Evolutionary conservation across 2,888 invertebrate genomes (phyloP).

Genomic region (Scelioninae gen. 1): DNA sequence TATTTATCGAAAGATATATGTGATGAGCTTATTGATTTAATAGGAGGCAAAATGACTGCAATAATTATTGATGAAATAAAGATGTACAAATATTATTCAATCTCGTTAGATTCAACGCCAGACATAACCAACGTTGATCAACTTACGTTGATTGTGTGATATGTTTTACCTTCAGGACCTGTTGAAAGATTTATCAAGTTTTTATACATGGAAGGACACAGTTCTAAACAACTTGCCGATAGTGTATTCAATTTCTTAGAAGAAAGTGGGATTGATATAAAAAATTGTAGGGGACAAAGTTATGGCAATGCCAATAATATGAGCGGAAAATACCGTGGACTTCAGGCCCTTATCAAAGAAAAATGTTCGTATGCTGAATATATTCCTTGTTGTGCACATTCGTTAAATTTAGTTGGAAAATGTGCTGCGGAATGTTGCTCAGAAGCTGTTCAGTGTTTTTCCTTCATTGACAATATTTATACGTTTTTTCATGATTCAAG

Average conservation of each 20-base stretch:
- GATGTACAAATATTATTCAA: conserved; percentile 32
- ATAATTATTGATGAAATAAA: conserved; percentile 3
- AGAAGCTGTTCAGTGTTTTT: conserved; percentile 75
- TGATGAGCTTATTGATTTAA: conserved; percentile 1
- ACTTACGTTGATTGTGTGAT: conserved; percentile 72
- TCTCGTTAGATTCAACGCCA: conserved; percentile 72
- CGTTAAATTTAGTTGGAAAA: conserved; percentile 38
- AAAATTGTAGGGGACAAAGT: no score
- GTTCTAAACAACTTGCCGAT: neutral
- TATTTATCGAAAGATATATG: conserved; percentile 12
- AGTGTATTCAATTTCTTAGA: conserved; percentile 32
- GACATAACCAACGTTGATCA: conserved; percentile 70
- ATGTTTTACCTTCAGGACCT: conserved; percentile 50
- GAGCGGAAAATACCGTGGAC: conserved; percentile 69
- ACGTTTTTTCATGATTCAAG: conserved; percentile 59
- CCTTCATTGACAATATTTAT: conserved; percentile 50
- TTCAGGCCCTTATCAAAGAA: conserved; percentile 71
- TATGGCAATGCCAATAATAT: no score
- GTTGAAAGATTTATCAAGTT: conserved; percentile 54
- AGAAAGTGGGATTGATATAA: conserved; percentile 66
- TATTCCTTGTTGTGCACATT: conserved; percentile 54
- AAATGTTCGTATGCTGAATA: conserved; percentile 53
- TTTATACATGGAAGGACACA: conserved; percentile 6
- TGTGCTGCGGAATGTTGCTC: conserved; percentile 62
- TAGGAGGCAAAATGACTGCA: conserved; percentile 36